Evolutionary conservation across 2,797 vertebrate species (phyloP).

Genomic region (Lemur catta): DNA sequence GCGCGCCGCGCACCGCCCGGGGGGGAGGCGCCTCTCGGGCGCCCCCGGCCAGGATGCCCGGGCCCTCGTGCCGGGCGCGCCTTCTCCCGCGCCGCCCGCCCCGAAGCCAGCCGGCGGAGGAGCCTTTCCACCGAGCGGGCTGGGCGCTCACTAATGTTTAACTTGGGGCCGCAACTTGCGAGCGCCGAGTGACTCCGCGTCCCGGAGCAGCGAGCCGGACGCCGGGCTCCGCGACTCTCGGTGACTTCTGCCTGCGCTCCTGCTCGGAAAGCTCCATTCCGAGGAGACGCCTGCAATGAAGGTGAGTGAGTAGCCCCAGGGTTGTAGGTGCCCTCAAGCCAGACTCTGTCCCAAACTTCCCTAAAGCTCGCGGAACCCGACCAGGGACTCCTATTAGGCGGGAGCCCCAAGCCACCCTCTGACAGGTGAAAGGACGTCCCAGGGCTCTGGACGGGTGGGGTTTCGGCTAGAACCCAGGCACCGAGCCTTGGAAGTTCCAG

Average conservation of each 20-base stretch:
- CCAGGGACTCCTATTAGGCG: not conserved
- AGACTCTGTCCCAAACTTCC: not conserved
- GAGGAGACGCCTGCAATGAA: slow-evolving; percentile 69
- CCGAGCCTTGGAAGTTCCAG: not conserved
- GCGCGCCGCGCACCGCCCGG: not conserved
- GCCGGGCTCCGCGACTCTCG: not conserved
- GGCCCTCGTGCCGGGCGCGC: not conserved
- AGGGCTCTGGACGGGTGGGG: not conserved
- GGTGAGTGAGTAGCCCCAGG: slow-evolving; percentile 66
- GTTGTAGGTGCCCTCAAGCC: not conserved
- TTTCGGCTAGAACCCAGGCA: not conserved
- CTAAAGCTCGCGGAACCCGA: not conserved
- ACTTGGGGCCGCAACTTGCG: slow-evolving; percentile 59
- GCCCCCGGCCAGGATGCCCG: not conserved
- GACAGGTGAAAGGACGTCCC: slow-evolving; percentile 60
- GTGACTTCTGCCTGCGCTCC: slow-evolving; percentile 35
- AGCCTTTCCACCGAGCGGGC: not conserved
- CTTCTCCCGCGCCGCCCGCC: not conserved
- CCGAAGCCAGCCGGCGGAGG: not conserved
- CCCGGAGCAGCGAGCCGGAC: not conserved
- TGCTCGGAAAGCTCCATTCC: not conserved
- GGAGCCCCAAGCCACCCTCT: not conserved
- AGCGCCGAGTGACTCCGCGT: slow-evolving; percentile 13
- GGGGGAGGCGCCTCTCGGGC: not conserved
- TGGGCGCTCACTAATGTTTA: slow-evolving; percentile 73